phyloP scores from a whole-genome alignment of 2,797 vertebrate species.

The Huso huso region DNA sequence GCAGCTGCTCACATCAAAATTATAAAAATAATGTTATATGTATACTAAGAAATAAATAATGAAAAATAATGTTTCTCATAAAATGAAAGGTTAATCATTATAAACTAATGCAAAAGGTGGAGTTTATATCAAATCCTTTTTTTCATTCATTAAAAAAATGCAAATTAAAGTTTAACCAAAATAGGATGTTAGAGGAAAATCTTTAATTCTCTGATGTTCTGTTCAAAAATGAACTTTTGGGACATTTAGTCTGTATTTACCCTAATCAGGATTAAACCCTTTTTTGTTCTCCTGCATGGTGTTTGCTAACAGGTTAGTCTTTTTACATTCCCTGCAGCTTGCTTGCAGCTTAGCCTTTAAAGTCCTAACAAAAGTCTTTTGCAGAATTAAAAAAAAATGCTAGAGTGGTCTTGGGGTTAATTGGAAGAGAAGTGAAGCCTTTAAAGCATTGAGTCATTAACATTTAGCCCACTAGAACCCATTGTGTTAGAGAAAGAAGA shows the following conservation, averaged over 20 bases:
- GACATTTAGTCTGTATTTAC: slow-evolving; percentile 91
- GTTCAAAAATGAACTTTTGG: slow-evolving; percentile 72
- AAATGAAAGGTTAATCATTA: too few relatives aligned
- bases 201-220: slow-evolving; percentile 44
- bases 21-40: too few relatives aligned
- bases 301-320: too few relatives aligned
- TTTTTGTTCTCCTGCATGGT: slow-evolving; percentile 62
- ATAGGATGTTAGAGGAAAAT: too few relatives aligned
- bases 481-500: slow-evolving; percentile 52
- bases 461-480: slow-evolving; percentile 72
- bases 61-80: too few relatives aligned
- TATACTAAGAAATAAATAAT: too few relatives aligned
- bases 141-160: too few relatives aligned
- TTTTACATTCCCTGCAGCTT: slow-evolving; percentile 47
- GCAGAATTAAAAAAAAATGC: slow-evolving; percentile 88
- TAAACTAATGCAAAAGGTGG: too few relatives aligned
- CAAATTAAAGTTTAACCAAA: too few relatives aligned
- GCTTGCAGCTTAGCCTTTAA: slow-evolving; percentile 80
- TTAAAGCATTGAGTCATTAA: slow-evolving; percentile 86
- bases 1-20: too few relatives aligned
- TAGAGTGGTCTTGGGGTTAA: slow-evolving; percentile 87
- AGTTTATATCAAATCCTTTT: too few relatives aligned
- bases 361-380: slow-evolving; percentile 81
- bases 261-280: slow-evolving; percentile 94
- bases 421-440: slow-evolving; percentile 87